These are phyloP conservation scores for Saccopteryx bilineata DNA, from an alignment of 2,113 vertebrate species.

Conservation along the genomic window DNA sequence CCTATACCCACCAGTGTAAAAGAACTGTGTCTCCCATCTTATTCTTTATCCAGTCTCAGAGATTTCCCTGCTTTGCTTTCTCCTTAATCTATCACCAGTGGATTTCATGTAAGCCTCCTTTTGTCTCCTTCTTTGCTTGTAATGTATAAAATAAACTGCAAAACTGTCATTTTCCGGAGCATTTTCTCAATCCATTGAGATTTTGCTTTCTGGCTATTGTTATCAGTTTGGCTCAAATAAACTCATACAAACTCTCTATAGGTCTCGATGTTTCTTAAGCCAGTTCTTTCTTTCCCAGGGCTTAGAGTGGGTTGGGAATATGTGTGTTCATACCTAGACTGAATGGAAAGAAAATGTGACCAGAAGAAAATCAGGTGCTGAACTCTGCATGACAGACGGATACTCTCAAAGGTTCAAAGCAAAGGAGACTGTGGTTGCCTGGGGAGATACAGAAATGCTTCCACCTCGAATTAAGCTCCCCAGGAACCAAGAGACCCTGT, in stretches of 20 bases:
- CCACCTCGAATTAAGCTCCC: background rate
- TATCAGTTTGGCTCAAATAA: no score
- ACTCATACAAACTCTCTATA: background rate
- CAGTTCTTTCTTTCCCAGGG: background rate
- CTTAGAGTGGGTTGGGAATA: background rate
- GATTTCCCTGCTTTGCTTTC: no score
- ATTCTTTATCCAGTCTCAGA: background rate
- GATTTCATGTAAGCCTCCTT: background rate
- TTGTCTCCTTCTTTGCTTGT: background rate
- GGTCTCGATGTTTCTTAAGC: background rate
- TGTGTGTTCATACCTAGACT: background rate
- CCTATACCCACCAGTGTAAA: no score
- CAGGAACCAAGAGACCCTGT: background rate
- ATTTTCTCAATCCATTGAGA: no score
- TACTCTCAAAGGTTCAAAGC: background rate
- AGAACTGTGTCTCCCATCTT: no score
- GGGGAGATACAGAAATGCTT: background rate
- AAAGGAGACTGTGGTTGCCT: background rate
- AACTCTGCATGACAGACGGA: background rate
- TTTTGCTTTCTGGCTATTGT: no score
- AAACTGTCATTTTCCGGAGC: background rate
- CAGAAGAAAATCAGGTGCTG: background rate
- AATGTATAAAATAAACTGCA: background rate
- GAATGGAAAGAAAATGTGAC: background rate
- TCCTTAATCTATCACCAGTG: background rate